Evolutionary conservation across 2,113 vertebrate genomes (phyloP), one percentile per base, ranked within the genome.

Genomic region (Bujurquina vittata): DNA sequence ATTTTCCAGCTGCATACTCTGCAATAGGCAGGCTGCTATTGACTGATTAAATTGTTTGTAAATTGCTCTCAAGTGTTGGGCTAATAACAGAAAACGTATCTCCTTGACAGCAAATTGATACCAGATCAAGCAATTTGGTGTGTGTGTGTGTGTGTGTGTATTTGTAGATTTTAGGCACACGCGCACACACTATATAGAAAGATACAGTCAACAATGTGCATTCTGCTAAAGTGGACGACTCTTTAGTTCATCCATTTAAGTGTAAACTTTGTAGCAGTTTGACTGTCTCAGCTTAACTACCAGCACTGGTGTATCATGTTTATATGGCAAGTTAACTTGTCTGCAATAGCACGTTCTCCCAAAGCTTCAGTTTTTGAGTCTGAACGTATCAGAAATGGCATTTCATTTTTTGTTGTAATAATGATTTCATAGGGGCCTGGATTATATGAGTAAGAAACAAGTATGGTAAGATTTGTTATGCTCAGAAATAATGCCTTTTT

Each of bases 351-450:
- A 46, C 15, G 43, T 46, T 43, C 11, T 14, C 10, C 40, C 18
- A 54, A 62, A 63, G 33, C 14, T 46, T 46, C 14, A 46, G 14
- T 4, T 33, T 63, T 63, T 62, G 5, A 35, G 31, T n/a, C 17
- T 37, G 60, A 37, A 33, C n/a, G 18, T 12, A 37, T 40, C 61
- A 63, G 31, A 62, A 63, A 22, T 40, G n/a, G 20, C 20, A 40
- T 63, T 40, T 62, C n/a, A 62, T 18, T 37, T 62, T n/a, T 62
- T 6, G 60, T 37, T 62, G 10, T 33, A 62, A 35, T 62, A 61
- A 1, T 61, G 60, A 6, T 37, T 62, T 37, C 8, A 9, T 7
- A 63, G 22, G 5, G 40, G 61, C 6, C 33, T 0, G 35, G 20
- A 63, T 22, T 40, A 40, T 40, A 33, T 33, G 33, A 33, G 3